phyloP scores from a whole-genome alignment of 2,797 vertebrate species.

The Bufotes viridis region DNA sequence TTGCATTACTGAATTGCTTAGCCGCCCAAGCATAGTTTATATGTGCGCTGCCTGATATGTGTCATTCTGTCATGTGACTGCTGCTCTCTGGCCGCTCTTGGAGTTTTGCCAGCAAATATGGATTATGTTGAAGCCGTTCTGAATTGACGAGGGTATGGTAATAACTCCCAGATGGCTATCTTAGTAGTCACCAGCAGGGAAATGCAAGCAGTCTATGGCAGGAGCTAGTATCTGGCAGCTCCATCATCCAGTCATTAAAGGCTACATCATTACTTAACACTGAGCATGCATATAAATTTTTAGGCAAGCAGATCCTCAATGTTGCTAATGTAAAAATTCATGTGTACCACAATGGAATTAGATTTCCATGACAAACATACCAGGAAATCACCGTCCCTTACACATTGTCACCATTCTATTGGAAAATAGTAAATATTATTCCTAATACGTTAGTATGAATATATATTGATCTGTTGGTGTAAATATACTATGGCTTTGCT shows the following conservation, averaged over 20 bases:
- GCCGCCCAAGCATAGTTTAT: conserved; percentile 93
- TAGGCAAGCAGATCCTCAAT: conserved; percentile 75
- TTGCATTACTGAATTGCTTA: conserved; percentile 99
- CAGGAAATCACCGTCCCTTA: background rate
- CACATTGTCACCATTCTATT: background rate
- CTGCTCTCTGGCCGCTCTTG: conserved; percentile 87
- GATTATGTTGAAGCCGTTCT: conserved; percentile 99
- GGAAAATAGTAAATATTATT: background rate
- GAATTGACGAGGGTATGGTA: conserved; percentile 99
- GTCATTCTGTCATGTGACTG: conserved; percentile 88
- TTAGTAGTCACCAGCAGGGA: conserved; percentile 86
- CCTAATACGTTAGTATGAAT: background rate
- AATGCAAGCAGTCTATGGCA: conserved; percentile 88
- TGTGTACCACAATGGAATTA: background rate
- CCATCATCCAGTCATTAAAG: conserved; percentile 99
- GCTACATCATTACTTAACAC: conserved; percentile 99
- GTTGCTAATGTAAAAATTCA: background rate
- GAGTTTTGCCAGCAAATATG: conserved; percentile 99
- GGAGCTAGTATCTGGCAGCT: conserved; percentile 97
- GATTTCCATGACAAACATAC: background rate
- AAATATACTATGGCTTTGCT: background rate
- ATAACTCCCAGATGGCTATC: conserved; percentile 97
- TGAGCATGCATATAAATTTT: conserved; percentile 97
- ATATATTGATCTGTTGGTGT: too few relatives aligned
- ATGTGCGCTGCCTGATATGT: conserved; percentile 87